A percentile compares a stretch with the other conserved stretches of the same genome.
These are phyloP conservation scores for Sarcophaga peregrina DNA, from an alignment of 1,140 invertebrate genomes.

Conservation along the genomic window DNA sequence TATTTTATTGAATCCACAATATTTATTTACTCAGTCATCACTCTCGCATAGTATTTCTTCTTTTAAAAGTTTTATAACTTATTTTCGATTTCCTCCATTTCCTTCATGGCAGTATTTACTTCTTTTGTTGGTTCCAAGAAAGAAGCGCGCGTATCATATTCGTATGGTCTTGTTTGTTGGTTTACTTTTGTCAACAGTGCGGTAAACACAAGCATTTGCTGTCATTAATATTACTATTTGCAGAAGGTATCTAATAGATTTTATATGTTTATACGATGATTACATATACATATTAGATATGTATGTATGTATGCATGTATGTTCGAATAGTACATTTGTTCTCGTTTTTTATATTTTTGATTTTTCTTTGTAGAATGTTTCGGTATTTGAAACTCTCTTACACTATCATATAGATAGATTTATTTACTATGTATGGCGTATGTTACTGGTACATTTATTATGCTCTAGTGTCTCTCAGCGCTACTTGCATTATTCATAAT, in stretches of 20 bases:
- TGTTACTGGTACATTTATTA: neutral
- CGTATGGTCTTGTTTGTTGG: neutral
- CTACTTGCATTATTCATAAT: neutral
- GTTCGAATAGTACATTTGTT: too few relatives aligned
- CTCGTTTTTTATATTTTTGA: too few relatives aligned
- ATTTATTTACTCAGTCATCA: too few relatives aligned
- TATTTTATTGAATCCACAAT: too few relatives aligned
- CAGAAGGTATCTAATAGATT: too few relatives aligned
- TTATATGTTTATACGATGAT: too few relatives aligned
- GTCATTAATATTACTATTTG: neutral
- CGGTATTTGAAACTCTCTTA: too few relatives aligned
- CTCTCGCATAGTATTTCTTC: neutral
- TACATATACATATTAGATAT: too few relatives aligned
- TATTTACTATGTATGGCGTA: neutral
- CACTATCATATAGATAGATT: neutral
- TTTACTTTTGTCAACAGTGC: constrained; percentile 11
- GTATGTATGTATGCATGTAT: too few relatives aligned
- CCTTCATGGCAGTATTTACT: neutral
- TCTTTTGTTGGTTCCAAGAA: neutral
- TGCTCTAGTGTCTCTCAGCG: neutral
- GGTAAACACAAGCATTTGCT: neutral
- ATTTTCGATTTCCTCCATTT: neutral
- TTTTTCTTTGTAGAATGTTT: too few relatives aligned
- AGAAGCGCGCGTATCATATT: neutral
- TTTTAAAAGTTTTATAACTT: neutral